Percentiles rank a stretch among this genome's conserved stretches.
Evolutionary conservation across 2,888 invertebrate genomes (phyloP).

Genomic region (Drosophila eohydei): DNA sequence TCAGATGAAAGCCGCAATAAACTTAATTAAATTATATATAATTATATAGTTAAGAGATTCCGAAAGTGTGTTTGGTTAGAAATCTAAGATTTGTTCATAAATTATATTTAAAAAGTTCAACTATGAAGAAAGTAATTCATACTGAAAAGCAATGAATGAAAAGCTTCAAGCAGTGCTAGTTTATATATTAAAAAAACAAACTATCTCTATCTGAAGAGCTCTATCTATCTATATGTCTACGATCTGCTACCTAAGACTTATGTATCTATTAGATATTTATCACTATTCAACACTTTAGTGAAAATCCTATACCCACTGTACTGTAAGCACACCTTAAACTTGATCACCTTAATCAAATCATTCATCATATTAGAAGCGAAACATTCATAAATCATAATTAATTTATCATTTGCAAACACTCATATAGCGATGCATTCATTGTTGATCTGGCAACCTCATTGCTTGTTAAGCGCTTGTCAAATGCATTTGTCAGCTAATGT

Average conservation of each 20-base stretch:
- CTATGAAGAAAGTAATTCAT: too few species aligned
- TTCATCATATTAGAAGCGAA: neutral
- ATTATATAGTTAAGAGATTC: neutral
- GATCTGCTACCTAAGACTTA: too few species aligned
- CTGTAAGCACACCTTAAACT: neutral
- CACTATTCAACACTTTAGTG: neutral
- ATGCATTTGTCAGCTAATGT: slow-evolving; percentile 38
- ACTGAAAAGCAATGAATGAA: too few species aligned
- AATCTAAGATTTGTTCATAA: too few species aligned
- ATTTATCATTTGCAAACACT: slow-evolving; percentile 7
- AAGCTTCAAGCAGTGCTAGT: too few species aligned
- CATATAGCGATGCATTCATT: slow-evolving; percentile 9
- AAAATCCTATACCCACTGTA: neutral
- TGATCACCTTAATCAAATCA: neutral
- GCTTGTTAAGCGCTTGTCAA: slow-evolving; percentile 36
- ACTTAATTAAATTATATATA: neutral
- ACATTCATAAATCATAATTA: slow-evolving; percentile 11
- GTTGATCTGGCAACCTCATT: slow-evolving; percentile 9
- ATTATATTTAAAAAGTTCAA: too few species aligned
- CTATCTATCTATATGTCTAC: neutral
- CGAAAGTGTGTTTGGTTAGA: neutral
- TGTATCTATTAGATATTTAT: too few species aligned
- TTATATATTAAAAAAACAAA: too few species aligned
- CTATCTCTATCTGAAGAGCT: neutral
- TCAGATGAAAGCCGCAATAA: neutral